phyloP scores from a whole-genome alignment of 2,888 invertebrate genomes.

The Andrena bucephala region DNA sequence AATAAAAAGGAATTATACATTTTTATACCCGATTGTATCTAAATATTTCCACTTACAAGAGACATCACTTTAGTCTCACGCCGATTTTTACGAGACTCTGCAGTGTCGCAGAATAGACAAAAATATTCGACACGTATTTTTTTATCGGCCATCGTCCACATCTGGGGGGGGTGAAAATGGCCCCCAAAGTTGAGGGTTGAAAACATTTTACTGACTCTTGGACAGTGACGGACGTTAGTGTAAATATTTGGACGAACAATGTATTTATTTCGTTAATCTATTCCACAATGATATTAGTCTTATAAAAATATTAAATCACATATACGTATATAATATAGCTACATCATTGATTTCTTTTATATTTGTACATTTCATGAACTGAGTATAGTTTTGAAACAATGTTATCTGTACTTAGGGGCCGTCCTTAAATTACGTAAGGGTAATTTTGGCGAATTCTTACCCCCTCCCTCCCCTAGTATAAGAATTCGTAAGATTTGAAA shows the following conservation, averaged over 20 bases:
- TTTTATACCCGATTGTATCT: conserved; percentile 63
- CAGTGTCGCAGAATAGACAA: no score
- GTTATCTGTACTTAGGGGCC: conserved; percentile 25
- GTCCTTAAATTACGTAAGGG: no score
- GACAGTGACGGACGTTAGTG: conserved; percentile 5
- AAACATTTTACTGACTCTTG: no score
- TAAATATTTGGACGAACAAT: conserved; percentile 50
- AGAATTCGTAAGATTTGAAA: no score
- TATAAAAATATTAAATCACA: conserved; percentile 42
- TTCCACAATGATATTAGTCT: conserved; percentile 26
- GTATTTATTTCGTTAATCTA: conserved; percentile 48
- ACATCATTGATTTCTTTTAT: conserved; percentile 43
- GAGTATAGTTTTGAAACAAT: conserved; percentile 22
- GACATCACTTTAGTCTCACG: no score
- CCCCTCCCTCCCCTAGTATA: no score
- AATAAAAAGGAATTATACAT: conserved; percentile 52
- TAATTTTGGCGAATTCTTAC: no score
- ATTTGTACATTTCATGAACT: conserved; percentile 50
- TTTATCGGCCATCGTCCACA: no score
- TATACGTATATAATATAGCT: conserved; percentile 41
- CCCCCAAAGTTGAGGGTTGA: no score
- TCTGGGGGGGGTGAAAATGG: no score
- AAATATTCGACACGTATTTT: no score
- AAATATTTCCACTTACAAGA: conserved; percentile 30
- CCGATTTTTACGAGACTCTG: no score